These are phyloP conservation scores for Rhabditophanes sp. DNA, from an alignment of 2,888 invertebrate species.

Conservation along the genomic window DNA sequence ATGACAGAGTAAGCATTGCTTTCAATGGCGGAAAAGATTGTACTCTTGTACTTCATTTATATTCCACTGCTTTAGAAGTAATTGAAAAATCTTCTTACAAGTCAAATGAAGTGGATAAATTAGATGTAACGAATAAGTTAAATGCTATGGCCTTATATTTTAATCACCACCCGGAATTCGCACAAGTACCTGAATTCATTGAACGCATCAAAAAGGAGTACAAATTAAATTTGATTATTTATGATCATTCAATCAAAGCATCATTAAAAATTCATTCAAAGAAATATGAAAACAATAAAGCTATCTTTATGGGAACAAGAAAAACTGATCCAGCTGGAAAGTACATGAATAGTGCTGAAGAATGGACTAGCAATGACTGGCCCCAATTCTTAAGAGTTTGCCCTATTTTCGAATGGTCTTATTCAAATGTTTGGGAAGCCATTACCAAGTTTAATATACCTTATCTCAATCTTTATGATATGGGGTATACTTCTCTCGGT, in stretches of 20 bases:
- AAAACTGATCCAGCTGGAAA: slow-evolving; percentile 54
- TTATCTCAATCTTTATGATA: slow-evolving; percentile 75
- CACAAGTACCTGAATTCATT: slow-evolving; percentile 68
- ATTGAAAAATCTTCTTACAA: too few relatives aligned
- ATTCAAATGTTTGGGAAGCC: slow-evolving; percentile 77
- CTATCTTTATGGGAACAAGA: slow-evolving; percentile 78
- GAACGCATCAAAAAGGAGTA: too few relatives aligned
- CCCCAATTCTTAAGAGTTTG: slow-evolving; percentile 65
- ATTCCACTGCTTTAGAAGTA: too few relatives aligned
- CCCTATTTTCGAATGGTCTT: slow-evolving; percentile 79
- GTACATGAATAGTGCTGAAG: slow-evolving; percentile 17
- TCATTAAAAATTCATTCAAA: slow-evolving; percentile 2
- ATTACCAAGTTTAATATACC: slow-evolving; percentile 62
- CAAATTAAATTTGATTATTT: too few relatives aligned
- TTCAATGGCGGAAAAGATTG: slow-evolving; percentile 99
- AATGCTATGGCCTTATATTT: too few relatives aligned
- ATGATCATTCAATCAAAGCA: neutral
- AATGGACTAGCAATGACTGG: slow-evolving; percentile 69
- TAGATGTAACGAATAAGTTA: too few relatives aligned
- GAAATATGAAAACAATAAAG: slow-evolving; percentile 49
- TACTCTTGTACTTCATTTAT: slow-evolving; percentile 69
- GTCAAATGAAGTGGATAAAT: too few relatives aligned
- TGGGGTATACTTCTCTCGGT: slow-evolving; percentile 77
- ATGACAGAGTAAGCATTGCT: slow-evolving; percentile 67
- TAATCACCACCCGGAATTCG: slow-evolving; percentile 68